A percentile compares a stretch with the other conserved stretches of the same genome.
phyloP scores from a whole-genome alignment of 2,113 vertebrate species.

The Albula goreensis region DNA sequence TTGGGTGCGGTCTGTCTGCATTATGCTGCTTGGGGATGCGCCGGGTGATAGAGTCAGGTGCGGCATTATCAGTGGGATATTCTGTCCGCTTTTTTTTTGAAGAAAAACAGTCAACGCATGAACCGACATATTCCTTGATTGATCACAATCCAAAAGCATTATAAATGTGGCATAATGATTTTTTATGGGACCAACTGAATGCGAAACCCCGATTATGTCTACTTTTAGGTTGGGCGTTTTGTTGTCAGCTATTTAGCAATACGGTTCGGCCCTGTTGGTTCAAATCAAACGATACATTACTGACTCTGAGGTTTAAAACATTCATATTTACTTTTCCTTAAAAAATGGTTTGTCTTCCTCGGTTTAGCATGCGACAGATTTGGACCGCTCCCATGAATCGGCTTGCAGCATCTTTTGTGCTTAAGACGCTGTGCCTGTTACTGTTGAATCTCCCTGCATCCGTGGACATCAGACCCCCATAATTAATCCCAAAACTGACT shows the following conservation, averaged over 20 bases:
- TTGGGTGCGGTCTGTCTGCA: constrained; percentile 81
- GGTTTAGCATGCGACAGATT: constrained; percentile 38
- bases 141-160: not conserved
- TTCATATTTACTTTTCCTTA: not conserved
- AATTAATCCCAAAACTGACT: not conserved
- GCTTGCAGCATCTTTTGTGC: constrained; percentile 61
- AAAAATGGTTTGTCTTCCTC: not conserved
- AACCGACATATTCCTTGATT: not conserved
- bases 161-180: not conserved
- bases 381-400: constrained; percentile 58
- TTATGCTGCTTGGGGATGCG: constrained; percentile 70
- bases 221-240: not conserved
- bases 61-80: constrained; percentile 40
- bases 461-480: constrained; percentile 9
- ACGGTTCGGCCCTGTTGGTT: not conserved
- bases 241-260: not conserved
- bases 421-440: constrained; percentile 58
- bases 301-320: not conserved
- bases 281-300: not conserved
- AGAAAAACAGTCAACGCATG: not conserved
- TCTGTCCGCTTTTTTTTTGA: not conserved
- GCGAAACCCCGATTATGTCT: not conserved
- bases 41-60: constrained; percentile 60
- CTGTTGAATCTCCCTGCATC: constrained; percentile 40
- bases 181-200: not conserved